These are phyloP conservation scores for Porites evermanni DNA, from an alignment of 92 coral and sea anemone species.

Conservation along the genomic window DNA sequence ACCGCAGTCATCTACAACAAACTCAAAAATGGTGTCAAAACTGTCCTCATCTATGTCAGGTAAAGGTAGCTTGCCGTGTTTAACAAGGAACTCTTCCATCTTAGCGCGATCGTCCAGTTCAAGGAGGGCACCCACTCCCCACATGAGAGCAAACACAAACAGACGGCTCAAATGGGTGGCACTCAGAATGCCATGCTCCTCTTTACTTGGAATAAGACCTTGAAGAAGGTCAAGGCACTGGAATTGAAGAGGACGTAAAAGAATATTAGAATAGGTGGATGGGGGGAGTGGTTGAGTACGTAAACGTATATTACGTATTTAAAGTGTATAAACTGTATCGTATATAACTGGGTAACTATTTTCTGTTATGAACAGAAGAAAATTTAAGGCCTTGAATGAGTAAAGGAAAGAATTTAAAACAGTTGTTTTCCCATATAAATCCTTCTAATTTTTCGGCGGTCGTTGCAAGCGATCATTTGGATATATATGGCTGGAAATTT, in stretches of 20 bases:
- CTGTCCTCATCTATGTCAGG: slow-evolving; percentile 68
- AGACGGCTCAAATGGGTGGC: slow-evolving; percentile 75
- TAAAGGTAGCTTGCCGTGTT: slow-evolving; percentile 70
- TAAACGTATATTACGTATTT: too few species aligned
- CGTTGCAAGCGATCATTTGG: too few species aligned
- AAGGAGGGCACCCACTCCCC: slow-evolving; percentile 93
- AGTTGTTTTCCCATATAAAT: too few species aligned
- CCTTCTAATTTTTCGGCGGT: too few species aligned
- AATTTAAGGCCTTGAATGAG: too few species aligned
- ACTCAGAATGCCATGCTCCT: slow-evolving; percentile 80
- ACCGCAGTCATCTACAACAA: slow-evolving; percentile 82
- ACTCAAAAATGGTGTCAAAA: slow-evolving; percentile 86
- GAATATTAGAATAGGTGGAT: too few species aligned
- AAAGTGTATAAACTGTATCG: too few species aligned
- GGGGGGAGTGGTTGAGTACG: too few species aligned
- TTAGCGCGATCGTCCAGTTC: slow-evolving; percentile 89
- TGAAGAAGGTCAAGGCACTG: slow-evolving; percentile 86
- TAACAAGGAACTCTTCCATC: slow-evolving; percentile 85
- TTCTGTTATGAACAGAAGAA: too few species aligned
- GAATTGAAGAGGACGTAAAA: not conserved
- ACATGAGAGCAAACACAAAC: slow-evolving; percentile 87
- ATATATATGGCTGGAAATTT: too few species aligned
- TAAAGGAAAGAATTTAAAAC: too few species aligned
- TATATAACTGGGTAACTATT: too few species aligned
- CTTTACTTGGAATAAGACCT: slow-evolving; percentile 86